Percentiles rank a stretch among this genome's conserved stretches.
Conservation (phyloP, 2,797 vertebrate species). For the Rhodeus uyekii region DNA sequence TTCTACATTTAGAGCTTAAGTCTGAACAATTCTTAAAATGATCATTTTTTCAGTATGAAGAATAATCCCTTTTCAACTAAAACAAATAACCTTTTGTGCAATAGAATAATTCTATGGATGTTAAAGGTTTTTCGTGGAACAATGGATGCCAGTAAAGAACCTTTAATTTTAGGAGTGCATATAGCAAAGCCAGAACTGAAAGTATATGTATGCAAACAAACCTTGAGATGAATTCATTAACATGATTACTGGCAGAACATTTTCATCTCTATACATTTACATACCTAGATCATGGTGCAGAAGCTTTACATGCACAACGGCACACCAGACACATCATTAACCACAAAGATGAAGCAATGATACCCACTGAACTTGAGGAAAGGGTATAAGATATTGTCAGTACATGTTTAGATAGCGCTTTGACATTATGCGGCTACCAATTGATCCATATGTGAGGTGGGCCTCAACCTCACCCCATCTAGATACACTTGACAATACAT, state of each 20-base stretch:
- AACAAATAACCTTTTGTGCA: neutral
- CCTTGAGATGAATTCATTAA: neutral
- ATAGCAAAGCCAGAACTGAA: neutral
- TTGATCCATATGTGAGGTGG: constrained; percentile 28
- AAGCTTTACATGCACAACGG: neutral
- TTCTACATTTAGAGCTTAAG: neutral
- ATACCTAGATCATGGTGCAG: neutral
- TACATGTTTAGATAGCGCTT: constrained; percentile 16
- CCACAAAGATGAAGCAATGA: neutral
- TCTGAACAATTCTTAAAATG: neutral
- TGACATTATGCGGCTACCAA: neutral
- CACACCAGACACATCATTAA: neutral
- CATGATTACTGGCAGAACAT: neutral
- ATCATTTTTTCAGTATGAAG: neutral
- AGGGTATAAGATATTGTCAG: neutral
- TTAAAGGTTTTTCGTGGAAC: neutral
- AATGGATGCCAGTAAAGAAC: neutral
- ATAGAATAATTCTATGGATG: neutral
- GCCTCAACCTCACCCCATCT: constrained; percentile 19
- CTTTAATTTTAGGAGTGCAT: neutral
- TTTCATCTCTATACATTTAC: neutral
- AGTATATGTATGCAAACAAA: neutral
- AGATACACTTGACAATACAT: constrained; percentile 47
- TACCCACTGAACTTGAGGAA: neutral
- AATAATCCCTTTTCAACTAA: neutral